Base-by-base conservation (phyloP, 2,888 invertebrate species). In the Ligdia adustata region DNA sequence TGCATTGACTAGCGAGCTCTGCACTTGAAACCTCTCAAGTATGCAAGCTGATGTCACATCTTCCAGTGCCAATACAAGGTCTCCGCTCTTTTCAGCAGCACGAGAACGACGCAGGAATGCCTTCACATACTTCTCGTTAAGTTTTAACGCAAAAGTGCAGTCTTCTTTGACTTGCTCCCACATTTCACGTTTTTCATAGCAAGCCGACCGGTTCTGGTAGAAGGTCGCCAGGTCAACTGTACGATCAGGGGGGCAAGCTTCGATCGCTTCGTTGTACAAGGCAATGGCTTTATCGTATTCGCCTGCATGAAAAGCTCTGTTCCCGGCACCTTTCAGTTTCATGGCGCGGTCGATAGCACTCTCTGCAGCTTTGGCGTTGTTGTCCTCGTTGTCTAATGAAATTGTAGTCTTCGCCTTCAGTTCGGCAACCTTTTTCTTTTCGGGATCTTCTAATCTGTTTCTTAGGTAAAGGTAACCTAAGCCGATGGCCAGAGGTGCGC, bases 131-230 rank as follows among this genome's bases (percentile, higher is more conserved):
- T 93, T 94, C 24, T 94, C 94, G 80, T 98, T 97, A 15, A 95
- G 90, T 69, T 95, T 93, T 20, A 99, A 90, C 1, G 99, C 98
- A 70, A 92, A 93, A 1, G 95, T 93, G 72, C 98, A 98, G 77
- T 98, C 98, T 55, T 94, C 93, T 69, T 96, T 95, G 0, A 98
- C 97, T 57, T 94, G 92, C 52, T 93, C 93, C 92, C 95, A 96
- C 82, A 96, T 95, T 81, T 95, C 94, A 72, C 98, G 88, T 80
- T 97, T 96, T 80, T 98, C 98, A 80, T 97, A 97, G 28, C 98
- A 96, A 9, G 98, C 99, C 6, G 98, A 99, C 65, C 98, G 93
- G 76, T 99, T 99, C 80, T 99, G 99, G 80, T 97, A 98, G 82
- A 97, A 98, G 9, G 97, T 98, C 0, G 98, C 95, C 42, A 98